Percentiles rank a stretch among this genome's conserved stretches.
Conservation (phyloP, 2,113 vertebrate species). For the Bujurquina vittata region DNA sequence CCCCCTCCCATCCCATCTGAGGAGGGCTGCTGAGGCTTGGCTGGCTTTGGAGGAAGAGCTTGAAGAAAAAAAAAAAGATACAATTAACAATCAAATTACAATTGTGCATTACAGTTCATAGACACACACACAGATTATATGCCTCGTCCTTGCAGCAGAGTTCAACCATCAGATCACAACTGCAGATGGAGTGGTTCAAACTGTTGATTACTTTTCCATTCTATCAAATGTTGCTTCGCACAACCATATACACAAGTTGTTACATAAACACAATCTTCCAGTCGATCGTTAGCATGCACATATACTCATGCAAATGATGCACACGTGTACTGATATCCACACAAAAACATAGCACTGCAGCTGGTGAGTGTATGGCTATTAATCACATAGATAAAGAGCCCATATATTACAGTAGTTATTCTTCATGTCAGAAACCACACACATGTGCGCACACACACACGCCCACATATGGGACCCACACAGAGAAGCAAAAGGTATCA, state of each 20-base stretch:
- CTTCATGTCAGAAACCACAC: neutral
- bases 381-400: neutral
- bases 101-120: neutral
- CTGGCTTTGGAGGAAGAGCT: slow-evolving; percentile 70
- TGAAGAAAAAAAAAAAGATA: neutral
- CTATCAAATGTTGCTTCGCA: neutral
- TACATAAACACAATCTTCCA: neutral
- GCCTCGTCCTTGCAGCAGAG: neutral
- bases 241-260: neutral
- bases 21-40: slow-evolving; percentile 56
- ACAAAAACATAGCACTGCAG: neutral
- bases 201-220: neutral
- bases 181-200: neutral
- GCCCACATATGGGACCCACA: no score
- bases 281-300: neutral
- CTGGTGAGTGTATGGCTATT: neutral
- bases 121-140: neutral
- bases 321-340: neutral
- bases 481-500: no score
- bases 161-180: neutral
- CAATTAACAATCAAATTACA: no score
- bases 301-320: neutral
- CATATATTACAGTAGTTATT: slow-evolving; percentile 2
- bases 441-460: no score
- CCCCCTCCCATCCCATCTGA: slow-evolving; percentile 33